phyloP scores from a whole-genome alignment of 92 coral and sea anemone genomes.

The Pocillopora grandis region DNA sequence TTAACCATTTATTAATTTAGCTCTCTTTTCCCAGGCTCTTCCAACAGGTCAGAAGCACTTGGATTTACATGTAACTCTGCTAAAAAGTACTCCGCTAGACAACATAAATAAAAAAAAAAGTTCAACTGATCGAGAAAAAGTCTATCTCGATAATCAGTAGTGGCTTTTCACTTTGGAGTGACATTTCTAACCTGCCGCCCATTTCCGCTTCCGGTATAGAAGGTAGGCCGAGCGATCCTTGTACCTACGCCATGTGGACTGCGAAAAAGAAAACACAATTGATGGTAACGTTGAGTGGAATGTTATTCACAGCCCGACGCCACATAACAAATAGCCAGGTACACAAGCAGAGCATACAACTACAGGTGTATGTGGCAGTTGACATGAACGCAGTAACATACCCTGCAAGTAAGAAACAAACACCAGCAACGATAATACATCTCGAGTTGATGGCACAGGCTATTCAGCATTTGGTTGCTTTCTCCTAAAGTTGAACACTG shows the following conservation, averaged over 20 bases:
- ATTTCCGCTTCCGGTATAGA: slow-evolving; percentile 82
- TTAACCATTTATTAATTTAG: too few relatives aligned
- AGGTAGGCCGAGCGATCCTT: slow-evolving; percentile 93
- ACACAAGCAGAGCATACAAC: too few relatives aligned
- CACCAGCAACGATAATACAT: too few relatives aligned
- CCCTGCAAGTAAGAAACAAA: too few relatives aligned
- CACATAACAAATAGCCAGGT: not conserved
- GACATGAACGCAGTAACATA: not conserved
- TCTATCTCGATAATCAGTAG: not conserved
- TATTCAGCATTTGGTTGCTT: too few relatives aligned
- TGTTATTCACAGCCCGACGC: not conserved
- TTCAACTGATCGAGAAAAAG: not conserved
- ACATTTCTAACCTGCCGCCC: slow-evolving; percentile 86
- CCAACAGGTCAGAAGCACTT: too few relatives aligned
- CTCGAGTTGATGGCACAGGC: too few relatives aligned
- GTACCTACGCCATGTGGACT: slow-evolving; percentile 96
- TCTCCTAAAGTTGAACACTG: not conserved
- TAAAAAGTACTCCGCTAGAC: not conserved
- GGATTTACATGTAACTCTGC: too few relatives aligned
- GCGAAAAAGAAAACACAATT: not conserved
- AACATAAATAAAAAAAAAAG: not conserved
- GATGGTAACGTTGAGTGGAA: not conserved
- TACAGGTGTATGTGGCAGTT: not conserved
- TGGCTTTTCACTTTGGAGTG: too few relatives aligned
- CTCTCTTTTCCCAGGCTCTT: too few relatives aligned